Evolutionary conservation across 1,140 invertebrate genomes (phyloP).

Genomic region (Aporrectodea caliginosa): DNA sequence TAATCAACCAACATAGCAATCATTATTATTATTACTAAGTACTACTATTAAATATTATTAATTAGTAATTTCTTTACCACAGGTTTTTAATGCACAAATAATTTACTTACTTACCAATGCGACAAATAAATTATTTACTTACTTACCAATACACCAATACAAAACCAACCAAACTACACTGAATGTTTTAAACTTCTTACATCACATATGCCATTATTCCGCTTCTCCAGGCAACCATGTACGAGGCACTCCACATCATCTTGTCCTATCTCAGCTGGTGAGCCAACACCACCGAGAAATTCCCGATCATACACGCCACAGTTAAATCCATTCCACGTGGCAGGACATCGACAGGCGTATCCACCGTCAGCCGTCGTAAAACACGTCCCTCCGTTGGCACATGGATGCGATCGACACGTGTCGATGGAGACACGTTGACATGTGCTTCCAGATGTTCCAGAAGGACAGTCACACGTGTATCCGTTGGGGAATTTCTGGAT

Average conservation of each 20-base stretch:
- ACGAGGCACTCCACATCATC: slow-evolving; percentile 63
- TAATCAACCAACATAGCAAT: no score
- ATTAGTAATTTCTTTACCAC: no score
- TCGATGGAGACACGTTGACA: background rate
- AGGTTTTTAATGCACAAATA: no score
- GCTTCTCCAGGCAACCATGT: slow-evolving; percentile 74
- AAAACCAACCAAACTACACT: no score
- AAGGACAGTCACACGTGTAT: slow-evolving; percentile 11
- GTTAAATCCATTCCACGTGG: slow-evolving; percentile 70
- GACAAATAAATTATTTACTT: no score
- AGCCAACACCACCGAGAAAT: slow-evolving; percentile 35
- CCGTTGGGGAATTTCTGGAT: background rate
- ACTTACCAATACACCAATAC: no score
- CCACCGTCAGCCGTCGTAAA: background rate
- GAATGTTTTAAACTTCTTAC: slow-evolving; percentile 50
- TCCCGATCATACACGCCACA: slow-evolving; percentile 62
- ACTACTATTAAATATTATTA: no score
- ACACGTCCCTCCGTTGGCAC: slow-evolving; percentile 34
- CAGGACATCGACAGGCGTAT: slow-evolving; percentile 36
- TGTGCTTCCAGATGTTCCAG: background rate
- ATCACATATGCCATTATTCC: slow-evolving; percentile 77
- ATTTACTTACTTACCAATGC: no score
- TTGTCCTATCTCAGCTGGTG: no score
- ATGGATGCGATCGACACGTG: slow-evolving; percentile 11
- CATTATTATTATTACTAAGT: no score